A percentile compares a stretch with the other conserved stretches of the same genome.
These are phyloP conservation scores for Heliconius charithonia DNA, from an alignment of 2,888 invertebrate genomes.

Conservation along the genomic window DNA sequence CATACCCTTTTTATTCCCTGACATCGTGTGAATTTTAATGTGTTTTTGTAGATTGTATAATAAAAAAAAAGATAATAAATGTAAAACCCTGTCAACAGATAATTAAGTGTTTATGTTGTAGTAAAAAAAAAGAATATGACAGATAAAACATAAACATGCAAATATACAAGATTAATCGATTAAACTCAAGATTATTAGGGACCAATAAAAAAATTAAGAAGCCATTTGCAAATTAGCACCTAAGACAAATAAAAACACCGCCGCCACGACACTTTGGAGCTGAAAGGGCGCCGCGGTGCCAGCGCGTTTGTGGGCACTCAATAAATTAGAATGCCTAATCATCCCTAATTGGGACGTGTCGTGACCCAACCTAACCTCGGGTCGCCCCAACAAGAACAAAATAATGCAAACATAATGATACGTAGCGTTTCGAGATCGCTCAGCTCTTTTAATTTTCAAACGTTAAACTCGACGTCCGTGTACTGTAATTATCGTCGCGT, in stretches of 20 bases:
- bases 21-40: constrained; percentile 23
- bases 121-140: background rate
- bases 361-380: constrained; percentile 82
- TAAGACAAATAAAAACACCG: constrained; percentile 62
- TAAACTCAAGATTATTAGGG: constrained; percentile 37
- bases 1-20: constrained; percentile 35
- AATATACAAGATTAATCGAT: constrained; percentile 27
- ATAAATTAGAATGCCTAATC: constrained; percentile 82
- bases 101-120: background rate
- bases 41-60: constrained; percentile 11
- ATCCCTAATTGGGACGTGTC: constrained; percentile 81
- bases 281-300: constrained; percentile 68
- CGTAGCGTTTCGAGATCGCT: constrained; percentile 63
- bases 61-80: background rate
- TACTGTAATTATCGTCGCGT: constrained; percentile 79
- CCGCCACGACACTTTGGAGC: constrained; percentile 65
- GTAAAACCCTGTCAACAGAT: constrained; percentile 19
- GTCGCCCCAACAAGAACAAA: constrained; percentile 75
- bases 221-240: constrained; percentile 73
- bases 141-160: constrained; percentile 3
- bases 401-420: constrained; percentile 82
- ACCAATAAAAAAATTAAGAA: constrained; percentile 55
- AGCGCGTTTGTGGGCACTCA: constrained; percentile 72
- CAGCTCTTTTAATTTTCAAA: constrained; percentile 77
- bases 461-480: constrained; percentile 68